Evolutionary conservation across 2,888 invertebrate species (phyloP).

Genomic region (Mythimna albipuncta): DNA sequence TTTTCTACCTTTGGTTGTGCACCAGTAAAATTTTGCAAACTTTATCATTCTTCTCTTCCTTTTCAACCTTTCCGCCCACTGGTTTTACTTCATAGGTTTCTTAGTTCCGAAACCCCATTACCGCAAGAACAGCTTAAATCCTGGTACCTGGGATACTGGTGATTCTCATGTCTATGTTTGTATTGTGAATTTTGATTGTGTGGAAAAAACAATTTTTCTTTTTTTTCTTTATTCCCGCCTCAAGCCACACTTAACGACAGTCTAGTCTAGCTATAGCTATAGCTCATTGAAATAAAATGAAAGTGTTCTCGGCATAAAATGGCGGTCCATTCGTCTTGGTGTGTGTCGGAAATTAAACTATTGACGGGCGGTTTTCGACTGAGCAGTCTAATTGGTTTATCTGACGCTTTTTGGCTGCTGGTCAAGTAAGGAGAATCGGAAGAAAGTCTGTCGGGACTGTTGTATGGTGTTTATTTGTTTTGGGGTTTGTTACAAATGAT

Average conservation of each 20-base stretch:
- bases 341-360: slow-evolving; percentile 67
- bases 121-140: neutral
- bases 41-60: neutral
- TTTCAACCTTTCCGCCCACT: neutral
- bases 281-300: slow-evolving; percentile 66
- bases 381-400: slow-evolving; percentile 62
- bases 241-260: slow-evolving; percentile 22
- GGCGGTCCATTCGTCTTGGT: slow-evolving; percentile 63
- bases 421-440: slow-evolving; percentile 49
- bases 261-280: slow-evolving; percentile 50
- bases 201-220: too few species aligned
- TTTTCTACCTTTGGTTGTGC: neutral
- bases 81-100: neutral
- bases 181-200: too few species aligned
- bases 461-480: slow-evolving; percentile 31
- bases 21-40: neutral
- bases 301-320: slow-evolving; percentile 60
- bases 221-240: neutral
- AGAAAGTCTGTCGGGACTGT: slow-evolving; percentile 41
- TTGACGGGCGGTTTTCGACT: slow-evolving; percentile 57
- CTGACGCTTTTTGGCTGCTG: slow-evolving; percentile 50
- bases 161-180: too few species aligned
- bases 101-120: slow-evolving; percentile 1
- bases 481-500: neutral
- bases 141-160: slow-evolving; percentile 13